Conservation (phyloP, 1,140 invertebrate genomes). For the Caerostris extrusa region DNA sequence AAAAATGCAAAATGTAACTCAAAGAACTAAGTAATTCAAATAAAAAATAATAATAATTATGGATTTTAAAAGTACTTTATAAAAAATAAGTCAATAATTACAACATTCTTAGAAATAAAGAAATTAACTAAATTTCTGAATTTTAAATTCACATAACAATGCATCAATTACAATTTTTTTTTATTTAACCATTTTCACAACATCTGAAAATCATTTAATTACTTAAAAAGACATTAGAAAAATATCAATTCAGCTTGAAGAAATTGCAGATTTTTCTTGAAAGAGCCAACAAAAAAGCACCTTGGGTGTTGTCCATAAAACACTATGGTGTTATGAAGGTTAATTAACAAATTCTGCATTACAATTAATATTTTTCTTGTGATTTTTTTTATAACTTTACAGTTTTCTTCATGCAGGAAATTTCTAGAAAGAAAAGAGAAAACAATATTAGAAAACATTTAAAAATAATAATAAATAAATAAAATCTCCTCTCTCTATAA, state of each 20-base stretch:
- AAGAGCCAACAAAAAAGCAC: conserved; percentile 20
- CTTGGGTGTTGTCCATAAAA: conserved; percentile 1
- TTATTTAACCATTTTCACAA: conserved; percentile 43
- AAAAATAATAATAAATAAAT: no score
- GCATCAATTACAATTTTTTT: neutral
- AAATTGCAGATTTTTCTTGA: conserved; percentile 26
- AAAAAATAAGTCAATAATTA: neutral
- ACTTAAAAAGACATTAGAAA: neutral
- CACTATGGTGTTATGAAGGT: neutral
- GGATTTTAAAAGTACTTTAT: neutral
- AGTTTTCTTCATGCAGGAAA: no score
- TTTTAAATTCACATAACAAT: neutral
- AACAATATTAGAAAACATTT: neutral
- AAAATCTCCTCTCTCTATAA: no score
- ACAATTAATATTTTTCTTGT: neutral
- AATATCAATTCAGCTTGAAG: neutral
- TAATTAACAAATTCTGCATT: conserved; percentile 21
- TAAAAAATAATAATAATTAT: neutral
- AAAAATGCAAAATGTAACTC: neutral
- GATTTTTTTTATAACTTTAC: neutral
- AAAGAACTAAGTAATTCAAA: conserved; percentile 10
- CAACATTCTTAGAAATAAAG: neutral
- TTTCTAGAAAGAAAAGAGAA: neutral
- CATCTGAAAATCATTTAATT: neutral
- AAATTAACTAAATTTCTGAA: conserved; percentile 14